Evolutionary conservation across 2,888 invertebrate genomes (phyloP), one percentile per base, ranked within the genome.

Genomic region (Eutolmus rufibarbis): DNA sequence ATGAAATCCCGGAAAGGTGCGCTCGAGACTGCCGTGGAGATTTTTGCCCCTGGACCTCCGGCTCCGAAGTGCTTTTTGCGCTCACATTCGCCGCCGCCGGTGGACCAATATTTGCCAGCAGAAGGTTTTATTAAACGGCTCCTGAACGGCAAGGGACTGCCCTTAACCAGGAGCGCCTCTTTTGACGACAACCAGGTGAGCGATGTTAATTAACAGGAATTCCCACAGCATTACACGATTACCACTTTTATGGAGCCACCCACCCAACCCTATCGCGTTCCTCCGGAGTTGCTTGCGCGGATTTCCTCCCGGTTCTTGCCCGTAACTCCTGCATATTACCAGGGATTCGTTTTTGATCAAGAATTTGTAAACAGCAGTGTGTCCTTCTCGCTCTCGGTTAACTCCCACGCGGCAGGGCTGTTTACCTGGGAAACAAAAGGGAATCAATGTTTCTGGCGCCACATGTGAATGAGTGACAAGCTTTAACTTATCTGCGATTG

Each of bases 161-260:
- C 28, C 12, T 28, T 28, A 31, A 34, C n/a, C 31, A 77, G 23
- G 37, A 16, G 19, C n/a, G 16, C 37, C 77, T 40, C 77, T 16
- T 77, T 77, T 66, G 66, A 66, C 19, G 66, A 19, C 51, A 74
- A 4, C 74, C 66, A 66, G 66, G 66, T 66, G 28, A 16, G 43
- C 81, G 81, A 19, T 34, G 40, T 81, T 81, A 81, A 81, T 81
- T 81, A 51, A 57, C 28, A 56, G 56, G 1, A 81, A 56, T 81
- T 23, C 66, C 66, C 12, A 28, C 12, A 66, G 66, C 28, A 66
- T 66, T 66, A 51, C n/a, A 51, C 51, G 51, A 51, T 51, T 51
- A n/a, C 66, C 66, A 66, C 28, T 66, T 19, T 66, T 66, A 66
- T 66, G 66, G 66, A 66, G 28, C 66, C 23, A 8, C 66, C 57